phyloP scores from a whole-genome alignment of 2,797 vertebrate genomes.

The Calcarius lapponicus region DNA sequence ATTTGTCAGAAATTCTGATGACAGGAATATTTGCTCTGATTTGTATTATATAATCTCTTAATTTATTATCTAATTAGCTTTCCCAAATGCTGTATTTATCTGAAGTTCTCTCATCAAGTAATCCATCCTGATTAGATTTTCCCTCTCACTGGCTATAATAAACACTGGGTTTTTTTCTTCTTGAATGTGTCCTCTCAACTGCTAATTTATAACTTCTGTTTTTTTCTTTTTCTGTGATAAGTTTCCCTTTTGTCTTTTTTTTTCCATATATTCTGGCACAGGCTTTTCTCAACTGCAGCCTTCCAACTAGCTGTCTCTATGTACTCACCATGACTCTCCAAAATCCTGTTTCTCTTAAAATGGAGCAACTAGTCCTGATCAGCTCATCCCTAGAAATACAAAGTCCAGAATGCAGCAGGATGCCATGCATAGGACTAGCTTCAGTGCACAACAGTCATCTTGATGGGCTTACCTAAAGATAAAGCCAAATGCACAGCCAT shows the following conservation, averaged over 20 bases:
- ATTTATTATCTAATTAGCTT: constrained; percentile 32
- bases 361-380: neutral
- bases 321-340: neutral
- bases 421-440: neutral
- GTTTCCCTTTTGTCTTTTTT: neutral
- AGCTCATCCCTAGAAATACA: neutral
- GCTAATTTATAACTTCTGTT: neutral
- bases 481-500: neutral
- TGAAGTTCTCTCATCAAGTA: constrained; percentile 23
- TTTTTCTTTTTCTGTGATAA: neutral
- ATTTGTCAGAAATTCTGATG: neutral
- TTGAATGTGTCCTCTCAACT: neutral
- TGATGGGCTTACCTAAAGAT: neutral
- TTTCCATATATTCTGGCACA: neutral
- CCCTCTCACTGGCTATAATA: neutral
- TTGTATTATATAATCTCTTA: neutral
- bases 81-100: neutral
- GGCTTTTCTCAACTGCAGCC: neutral
- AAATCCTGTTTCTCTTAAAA: neutral
- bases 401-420: neutral
- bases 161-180: neutral
- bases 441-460: neutral
- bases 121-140: constrained; percentile 21
- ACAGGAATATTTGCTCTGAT: neutral
- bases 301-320: neutral